Percentiles rank a stretch among this genome's conserved stretches.
These are phyloP conservation scores for Caenorhabditis brenneri DNA, from an alignment of 1,140 invertebrate species.

Conservation along the genomic window DNA sequence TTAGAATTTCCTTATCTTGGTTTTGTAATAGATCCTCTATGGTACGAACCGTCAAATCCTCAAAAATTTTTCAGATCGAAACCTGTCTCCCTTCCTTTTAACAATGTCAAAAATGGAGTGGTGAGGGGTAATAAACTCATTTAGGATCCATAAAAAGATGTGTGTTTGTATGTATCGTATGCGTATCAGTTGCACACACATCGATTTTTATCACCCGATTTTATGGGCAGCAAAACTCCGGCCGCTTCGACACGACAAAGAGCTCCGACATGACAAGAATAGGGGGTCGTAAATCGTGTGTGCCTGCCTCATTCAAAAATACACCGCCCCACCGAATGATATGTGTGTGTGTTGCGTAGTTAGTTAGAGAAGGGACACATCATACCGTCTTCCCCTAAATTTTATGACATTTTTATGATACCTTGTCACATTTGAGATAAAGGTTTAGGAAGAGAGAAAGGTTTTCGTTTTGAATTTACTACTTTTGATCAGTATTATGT, in stretches of 20 bases:
- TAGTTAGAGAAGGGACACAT: too few relatives aligned
- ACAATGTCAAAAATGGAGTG: not conserved
- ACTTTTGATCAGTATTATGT: too few relatives aligned
- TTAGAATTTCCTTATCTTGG: too few relatives aligned
- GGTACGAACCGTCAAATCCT: too few relatives aligned
- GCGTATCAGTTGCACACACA: constrained; percentile 28
- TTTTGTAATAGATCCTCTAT: too few relatives aligned
- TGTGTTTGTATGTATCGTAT: not conserved
- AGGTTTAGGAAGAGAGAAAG: too few relatives aligned
- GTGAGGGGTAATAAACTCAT: constrained; percentile 16
- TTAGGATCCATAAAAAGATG: constrained; percentile 39
- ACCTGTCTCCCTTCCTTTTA: not conserved
- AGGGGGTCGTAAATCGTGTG: constrained; percentile 21
- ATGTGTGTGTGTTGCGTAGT: too few relatives aligned
- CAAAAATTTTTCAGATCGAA: not conserved
- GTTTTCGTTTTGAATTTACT: too few relatives aligned
- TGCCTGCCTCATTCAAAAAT: not conserved
- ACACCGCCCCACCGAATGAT: not conserved
- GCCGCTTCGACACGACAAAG: not conserved
- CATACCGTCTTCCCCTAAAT: too few relatives aligned
- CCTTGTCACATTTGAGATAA: too few relatives aligned
- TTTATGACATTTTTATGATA: too few relatives aligned
- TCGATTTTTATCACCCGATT: not conserved
- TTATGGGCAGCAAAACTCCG: not conserved
- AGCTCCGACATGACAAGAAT: not conserved